These are phyloP conservation scores for Aproaerema taeniolella DNA, from an alignment of 2,888 invertebrate genomes.

Conservation along the genomic window DNA sequence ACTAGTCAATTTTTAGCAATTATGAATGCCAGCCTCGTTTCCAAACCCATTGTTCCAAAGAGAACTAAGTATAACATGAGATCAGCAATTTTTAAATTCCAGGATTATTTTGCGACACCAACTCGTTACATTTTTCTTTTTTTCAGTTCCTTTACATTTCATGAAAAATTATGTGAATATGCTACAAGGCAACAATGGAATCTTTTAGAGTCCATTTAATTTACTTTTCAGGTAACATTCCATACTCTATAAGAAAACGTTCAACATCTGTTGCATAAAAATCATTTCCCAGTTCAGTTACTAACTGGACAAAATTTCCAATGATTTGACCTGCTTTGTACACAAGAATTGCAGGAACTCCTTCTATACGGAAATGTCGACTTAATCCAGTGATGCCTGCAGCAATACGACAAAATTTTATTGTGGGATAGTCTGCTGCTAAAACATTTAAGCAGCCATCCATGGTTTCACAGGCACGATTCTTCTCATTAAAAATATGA, in stretches of 20 bases:
- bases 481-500: slow-evolving; percentile 89
- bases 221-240: slow-evolving; percentile 84
- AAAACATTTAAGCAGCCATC: slow-evolving; percentile 88
- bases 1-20: too few species aligned
- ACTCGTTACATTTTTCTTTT: too few species aligned
- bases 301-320: slow-evolving; percentile 93
- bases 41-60: too few species aligned
- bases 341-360: slow-evolving; percentile 93
- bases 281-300: slow-evolving; percentile 92
- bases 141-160: too few species aligned
- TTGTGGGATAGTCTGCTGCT: slow-evolving; percentile 85
- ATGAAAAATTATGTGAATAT: too few species aligned
- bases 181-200: too few species aligned
- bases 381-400: slow-evolving; percentile 91
- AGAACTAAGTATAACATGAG: too few species aligned
- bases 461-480: slow-evolving; percentile 85
- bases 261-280: slow-evolving; percentile 95
- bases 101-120: too few species aligned
- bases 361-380: slow-evolving; percentile 88
- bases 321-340: slow-evolving; percentile 94
- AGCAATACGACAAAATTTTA: slow-evolving; percentile 93
- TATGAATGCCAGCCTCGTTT: too few species aligned
- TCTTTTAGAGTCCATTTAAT: too few species aligned
- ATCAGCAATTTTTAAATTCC: too few species aligned
- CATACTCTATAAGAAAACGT: slow-evolving; percentile 91